Percentiles rank a stretch among this genome's conserved stretches.
Evolutionary conservation across 2,113 vertebrate species (phyloP).

Genomic region (Brachyistius frenatus): DNA sequence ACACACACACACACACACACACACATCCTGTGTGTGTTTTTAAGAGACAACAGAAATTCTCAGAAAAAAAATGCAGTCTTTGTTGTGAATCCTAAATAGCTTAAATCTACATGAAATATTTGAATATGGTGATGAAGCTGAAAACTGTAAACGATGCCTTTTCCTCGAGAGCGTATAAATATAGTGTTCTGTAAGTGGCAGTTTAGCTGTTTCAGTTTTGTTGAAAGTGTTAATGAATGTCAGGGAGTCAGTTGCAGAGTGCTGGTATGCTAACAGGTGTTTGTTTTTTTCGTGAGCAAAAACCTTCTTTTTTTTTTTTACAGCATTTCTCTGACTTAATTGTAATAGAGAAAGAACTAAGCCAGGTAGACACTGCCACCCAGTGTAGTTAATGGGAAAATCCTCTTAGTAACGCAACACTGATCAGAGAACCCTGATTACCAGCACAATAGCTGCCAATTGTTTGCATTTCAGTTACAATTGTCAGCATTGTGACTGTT

Average conservation of each 20-base stretch:
- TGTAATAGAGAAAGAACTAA: neutral
- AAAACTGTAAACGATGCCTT: neutral
- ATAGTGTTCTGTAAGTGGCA: neutral
- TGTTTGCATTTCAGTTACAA: too few species aligned
- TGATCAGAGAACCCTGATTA: too few species aligned
- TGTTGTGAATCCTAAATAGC: constrained; percentile 8
- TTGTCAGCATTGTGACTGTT: too few species aligned
- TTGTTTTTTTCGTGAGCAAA: too few species aligned
- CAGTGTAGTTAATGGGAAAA: constrained; percentile 35
- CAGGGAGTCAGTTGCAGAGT: neutral
- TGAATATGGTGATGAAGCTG: neutral
- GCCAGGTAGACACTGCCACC: constrained; percentile 62
- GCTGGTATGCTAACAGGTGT: neutral
- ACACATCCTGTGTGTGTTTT: neutral
- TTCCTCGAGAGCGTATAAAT: neutral
- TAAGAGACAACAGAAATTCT: neutral
- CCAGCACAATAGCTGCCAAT: too few species aligned
- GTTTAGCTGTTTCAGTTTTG: neutral
- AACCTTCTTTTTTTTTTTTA: neutral
- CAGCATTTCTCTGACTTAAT: constrained; percentile 6
- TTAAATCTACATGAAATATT: neutral
- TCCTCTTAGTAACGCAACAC: neutral
- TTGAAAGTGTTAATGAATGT: constrained; percentile 14
- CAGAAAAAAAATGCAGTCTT: neutral
- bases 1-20: too few species aligned